A percentile compares a stretch with the other conserved stretches of the same genome.
Evolutionary conservation across 2,888 invertebrate species (phyloP).

Genomic region (Herminia tarsipennalis): DNA sequence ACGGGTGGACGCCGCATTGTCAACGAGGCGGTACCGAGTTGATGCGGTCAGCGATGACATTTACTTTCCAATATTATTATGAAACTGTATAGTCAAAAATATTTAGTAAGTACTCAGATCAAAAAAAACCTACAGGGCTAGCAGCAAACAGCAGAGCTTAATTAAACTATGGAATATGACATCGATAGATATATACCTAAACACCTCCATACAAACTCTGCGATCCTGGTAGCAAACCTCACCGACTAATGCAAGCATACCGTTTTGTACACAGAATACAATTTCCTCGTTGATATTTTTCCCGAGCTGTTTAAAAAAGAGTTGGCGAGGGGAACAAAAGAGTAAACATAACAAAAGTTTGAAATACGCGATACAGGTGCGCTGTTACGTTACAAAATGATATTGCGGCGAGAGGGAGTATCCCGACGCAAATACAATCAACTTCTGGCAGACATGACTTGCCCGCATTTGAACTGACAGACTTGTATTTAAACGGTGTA

Average conservation of each 20-base stretch:
- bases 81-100: no score
- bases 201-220: no score
- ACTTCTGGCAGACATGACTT: background rate
- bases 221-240: conserved; percentile 1
- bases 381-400: conserved; percentile 20
- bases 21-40: no score
- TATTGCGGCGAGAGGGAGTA: conserved; percentile 31
- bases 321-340: conserved; percentile 29
- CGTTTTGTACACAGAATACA: no score
- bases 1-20: no score
- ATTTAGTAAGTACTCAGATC: no score
- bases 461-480: background rate
- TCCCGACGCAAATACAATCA: conserved; percentile 37
- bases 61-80: no score
- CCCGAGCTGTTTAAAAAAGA: conserved; percentile 27
- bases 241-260: conserved; percentile 2
- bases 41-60: no score
- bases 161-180: no score
- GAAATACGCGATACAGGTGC: conserved; percentile 42
- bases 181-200: background rate
- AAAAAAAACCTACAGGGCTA: no score
- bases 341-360: conserved; percentile 42
- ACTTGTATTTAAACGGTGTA: no score
- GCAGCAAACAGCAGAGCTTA: no score
- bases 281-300: conserved; percentile 20